Conservation (phyloP, 2,797 vertebrate species). For the Ficedula albicollis region DNA sequence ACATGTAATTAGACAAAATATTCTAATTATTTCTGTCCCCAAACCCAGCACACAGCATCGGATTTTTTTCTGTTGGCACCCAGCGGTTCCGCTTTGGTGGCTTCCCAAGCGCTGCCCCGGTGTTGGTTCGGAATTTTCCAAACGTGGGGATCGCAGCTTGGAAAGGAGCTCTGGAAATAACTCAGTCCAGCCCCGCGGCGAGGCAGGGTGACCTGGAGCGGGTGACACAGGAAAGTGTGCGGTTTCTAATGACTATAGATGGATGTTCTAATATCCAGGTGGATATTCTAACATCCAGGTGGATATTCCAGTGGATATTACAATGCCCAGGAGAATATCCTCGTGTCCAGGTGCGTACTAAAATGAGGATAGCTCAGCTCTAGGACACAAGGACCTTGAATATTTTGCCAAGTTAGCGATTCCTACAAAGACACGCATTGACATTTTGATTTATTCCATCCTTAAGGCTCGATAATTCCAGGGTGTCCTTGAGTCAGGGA, state of each 20-base stretch:
- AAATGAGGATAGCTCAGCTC: background rate
- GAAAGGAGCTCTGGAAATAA: background rate
- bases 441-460: background rate
- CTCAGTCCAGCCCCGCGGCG: accelerated
- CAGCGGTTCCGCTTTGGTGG: background rate
- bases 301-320: background rate
- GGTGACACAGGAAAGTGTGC: background rate
- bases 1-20: background rate
- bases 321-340: background rate
- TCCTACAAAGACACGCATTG: background rate
- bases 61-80: accelerated
- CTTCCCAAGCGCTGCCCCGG: background rate
- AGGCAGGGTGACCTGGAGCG: background rate
- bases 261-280: too few species aligned
- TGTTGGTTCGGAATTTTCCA: background rate
- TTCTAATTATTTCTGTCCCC: too few species aligned
- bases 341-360: background rate
- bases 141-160: accelerated
- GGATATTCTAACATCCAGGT: background rate
- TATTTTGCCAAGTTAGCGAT: background rate
- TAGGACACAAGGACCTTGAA: background rate
- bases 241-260: background rate
- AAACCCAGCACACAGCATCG: accelerated
- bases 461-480: background rate
- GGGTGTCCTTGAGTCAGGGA: background rate